A percentile compares a stretch with the other conserved stretches of the same genome.
Conservation (phyloP, 2,888 invertebrate genomes). For the Endotricha flammealis region DNA sequence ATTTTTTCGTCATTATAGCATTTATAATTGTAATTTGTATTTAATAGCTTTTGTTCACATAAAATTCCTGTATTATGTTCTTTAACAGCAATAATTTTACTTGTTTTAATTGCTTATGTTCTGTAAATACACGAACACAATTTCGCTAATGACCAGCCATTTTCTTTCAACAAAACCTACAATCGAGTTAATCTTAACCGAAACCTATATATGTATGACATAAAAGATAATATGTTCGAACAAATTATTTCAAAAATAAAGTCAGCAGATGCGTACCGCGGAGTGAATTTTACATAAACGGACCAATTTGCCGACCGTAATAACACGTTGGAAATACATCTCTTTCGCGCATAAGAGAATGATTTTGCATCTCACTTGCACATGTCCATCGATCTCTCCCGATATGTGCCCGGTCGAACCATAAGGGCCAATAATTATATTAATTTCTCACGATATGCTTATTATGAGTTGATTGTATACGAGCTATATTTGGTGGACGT, state of each 20-base stretch:
- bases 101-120: conserved; percentile 2
- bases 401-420: conserved; percentile 30
- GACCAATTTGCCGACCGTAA: conserved; percentile 56
- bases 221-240: conserved; percentile 33
- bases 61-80: conserved; percentile 3
- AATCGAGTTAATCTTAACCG: conserved; percentile 18
- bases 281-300: conserved; percentile 55
- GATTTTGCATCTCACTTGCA: conserved; percentile 27
- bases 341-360: conserved; percentile 27
- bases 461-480: conserved; percentile 52
- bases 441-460: conserved; percentile 53
- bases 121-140: conserved; percentile 13
- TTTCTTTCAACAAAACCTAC: conserved; percentile 4
- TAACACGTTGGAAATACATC: conserved; percentile 42
- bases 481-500: conserved; percentile 27
- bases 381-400: conserved; percentile 35
- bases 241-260: conserved; percentile 30
- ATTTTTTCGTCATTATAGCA: not conserved
- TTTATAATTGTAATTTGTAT: not conserved
- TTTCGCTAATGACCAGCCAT: conserved; percentile 14
- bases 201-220: conserved; percentile 34
- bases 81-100: conserved; percentile 4
- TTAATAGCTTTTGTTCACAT: not conserved
- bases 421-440: conserved; percentile 59
- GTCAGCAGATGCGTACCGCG: conserved; percentile 41